phyloP scores from a whole-genome alignment of 2,888 invertebrate species.

The Drosophila subsilvestris region DNA sequence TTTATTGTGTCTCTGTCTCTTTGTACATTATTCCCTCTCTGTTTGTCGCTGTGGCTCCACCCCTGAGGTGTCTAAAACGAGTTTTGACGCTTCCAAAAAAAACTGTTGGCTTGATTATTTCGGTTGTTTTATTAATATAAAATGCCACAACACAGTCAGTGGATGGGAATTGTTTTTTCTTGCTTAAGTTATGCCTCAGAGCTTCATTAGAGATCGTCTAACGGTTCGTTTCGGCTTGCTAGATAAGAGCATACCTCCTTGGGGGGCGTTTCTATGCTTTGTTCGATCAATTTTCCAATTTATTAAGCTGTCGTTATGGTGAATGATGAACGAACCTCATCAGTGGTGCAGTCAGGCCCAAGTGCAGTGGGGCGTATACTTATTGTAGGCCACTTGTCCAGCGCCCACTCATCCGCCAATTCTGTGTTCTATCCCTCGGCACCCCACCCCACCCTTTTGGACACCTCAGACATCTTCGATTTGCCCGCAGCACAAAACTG shows the following conservation, averaged over 20 bases:
- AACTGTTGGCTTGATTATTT: constrained; percentile 38
- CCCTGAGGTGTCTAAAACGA: constrained; percentile 75
- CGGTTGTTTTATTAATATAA: constrained; percentile 41
- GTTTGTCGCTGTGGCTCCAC: constrained; percentile 58
- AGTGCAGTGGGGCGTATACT: constrained; percentile 46
- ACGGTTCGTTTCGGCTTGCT: background rate
- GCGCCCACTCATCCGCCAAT: constrained; percentile 39
- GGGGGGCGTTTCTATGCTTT: constrained; percentile 2
- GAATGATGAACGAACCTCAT: constrained; percentile 3
- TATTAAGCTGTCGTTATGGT: constrained; percentile 16
- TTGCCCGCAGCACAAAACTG: constrained; percentile 36
- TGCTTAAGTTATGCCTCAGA: constrained; percentile 8
- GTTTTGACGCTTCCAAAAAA: constrained; percentile 66
- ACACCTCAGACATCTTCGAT: constrained; percentile 7
- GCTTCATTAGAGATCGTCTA: constrained; percentile 30
- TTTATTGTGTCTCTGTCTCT: constrained; percentile 44
- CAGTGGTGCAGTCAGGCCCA: constrained; percentile 2
- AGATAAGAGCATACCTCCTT: background rate
- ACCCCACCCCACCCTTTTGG: too few species aligned
- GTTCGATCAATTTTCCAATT: constrained; percentile 1
- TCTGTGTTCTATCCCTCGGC: constrained; percentile 4
- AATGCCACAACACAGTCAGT: constrained; percentile 35
- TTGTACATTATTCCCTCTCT: background rate
- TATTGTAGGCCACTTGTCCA: constrained; percentile 36
- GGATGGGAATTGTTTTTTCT: constrained; percentile 6